Base-by-base conservation (phyloP, 2,113 vertebrate genomes). In the Morone saxatilis region DNA sequence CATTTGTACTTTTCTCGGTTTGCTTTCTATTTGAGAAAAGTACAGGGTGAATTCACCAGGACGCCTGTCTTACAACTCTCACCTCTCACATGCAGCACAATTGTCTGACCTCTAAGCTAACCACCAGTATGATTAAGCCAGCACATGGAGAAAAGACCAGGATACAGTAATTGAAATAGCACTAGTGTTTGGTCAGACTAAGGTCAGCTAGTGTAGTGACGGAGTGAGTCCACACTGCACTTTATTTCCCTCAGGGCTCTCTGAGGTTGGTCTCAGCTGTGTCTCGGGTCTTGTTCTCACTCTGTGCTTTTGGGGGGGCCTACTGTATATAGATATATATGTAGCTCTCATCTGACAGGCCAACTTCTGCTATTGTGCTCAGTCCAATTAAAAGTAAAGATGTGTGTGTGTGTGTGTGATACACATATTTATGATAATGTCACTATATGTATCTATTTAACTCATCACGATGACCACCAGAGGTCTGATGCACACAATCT, bases 161-260 rank as follows among this genome's bases (percentile, higher is more conserved):
- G 51, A 51, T 88, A 38, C 57, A 8, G 43, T 65, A 74, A 87
- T 17, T 86, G 71, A 88, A 87, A 86, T n/a, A 80, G 76, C 53
- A 68, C 50, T 22, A 22, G 57, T 38, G n/a, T 72, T 80, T 79
- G 9, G 40, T 84, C 86, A 78, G 62, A 53, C 40, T 31, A 22
- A 68, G 79, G 67, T 89, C 70, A 83, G 50, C 43, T 48, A 14
- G 63, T 40, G 7, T 16, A n/a, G 22, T 53, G 56, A 61, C 10
- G 2, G 43, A 83, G 20, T 45, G 50, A 78, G 78, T 69, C 7
- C 4, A 63, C 10, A 1, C 38, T 67, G 72, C 17, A 62, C 70
- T 79, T 77, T 40, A 73, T 84, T 76, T 66, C 76, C 73, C 50
- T 67, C 16, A 3, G 73, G 69, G 47, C 61, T 67, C 51, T 73